Evolutionary conservation across 2,888 invertebrate genomes (phyloP).

Genomic region (Pilophorus perplexus): DNA sequence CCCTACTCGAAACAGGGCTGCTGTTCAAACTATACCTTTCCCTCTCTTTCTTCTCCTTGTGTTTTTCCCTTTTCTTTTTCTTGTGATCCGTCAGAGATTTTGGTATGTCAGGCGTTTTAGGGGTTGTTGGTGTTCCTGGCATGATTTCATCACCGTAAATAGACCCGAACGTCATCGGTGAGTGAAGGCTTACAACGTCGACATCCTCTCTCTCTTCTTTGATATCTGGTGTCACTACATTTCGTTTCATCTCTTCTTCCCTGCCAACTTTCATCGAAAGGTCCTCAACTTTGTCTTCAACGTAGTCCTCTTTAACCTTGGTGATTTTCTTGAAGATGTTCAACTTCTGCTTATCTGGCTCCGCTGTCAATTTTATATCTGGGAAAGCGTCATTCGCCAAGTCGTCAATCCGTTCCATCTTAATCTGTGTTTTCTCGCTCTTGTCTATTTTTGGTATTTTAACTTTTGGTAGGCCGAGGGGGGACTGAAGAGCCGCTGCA

Average conservation of each 20-base stretch:
- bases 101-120: conserved; percentile 58
- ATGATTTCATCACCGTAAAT: conserved; percentile 55
- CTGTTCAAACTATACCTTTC: conserved; percentile 45
- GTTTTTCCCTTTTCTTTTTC: conserved; percentile 58
- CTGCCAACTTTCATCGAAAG: conserved; percentile 23
- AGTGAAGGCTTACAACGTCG: conserved; percentile 10
- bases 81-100: conserved; percentile 37
- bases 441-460: conserved; percentile 41
- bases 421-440: conserved; percentile 9
- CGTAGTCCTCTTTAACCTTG: conserved; percentile 60
- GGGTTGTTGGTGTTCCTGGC: conserved; percentile 58
- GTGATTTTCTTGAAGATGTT: conserved; percentile 87
- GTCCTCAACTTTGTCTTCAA: conserved; percentile 27
- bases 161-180: conserved; percentile 38
- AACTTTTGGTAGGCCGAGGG: conserved; percentile 14
- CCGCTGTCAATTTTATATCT: conserved; percentile 64
- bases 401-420: conserved; percentile 25
- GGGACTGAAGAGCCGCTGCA: conserved; percentile 1
- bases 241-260: background rate
- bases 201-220: conserved; percentile 36
- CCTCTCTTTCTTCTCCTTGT: conserved; percentile 53
- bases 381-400: conserved; percentile 17
- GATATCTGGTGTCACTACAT: conserved; percentile 3
- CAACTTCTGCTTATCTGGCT: conserved; percentile 79
- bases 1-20: conserved; percentile 48